Evolutionary conservation across 1,140 invertebrate genomes (phyloP).

Genomic region (Trichogramma pretiosum): DNA sequence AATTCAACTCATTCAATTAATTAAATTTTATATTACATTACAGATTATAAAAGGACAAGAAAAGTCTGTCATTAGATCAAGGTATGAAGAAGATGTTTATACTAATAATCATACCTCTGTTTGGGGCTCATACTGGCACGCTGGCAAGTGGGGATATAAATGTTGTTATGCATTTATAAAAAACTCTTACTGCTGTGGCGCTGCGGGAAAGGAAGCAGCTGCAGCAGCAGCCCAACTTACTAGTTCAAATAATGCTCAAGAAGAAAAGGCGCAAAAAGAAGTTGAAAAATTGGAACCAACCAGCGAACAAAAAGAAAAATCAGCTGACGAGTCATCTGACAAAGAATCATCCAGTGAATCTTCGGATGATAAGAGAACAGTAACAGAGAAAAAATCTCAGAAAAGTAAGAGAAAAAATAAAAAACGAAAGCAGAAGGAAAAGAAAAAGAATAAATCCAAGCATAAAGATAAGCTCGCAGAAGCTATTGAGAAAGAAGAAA

Average conservation of each 20-base stretch:
- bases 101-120: slow-evolving; percentile 89
- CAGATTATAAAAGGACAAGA: slow-evolving; percentile 72
- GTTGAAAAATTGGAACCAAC: slow-evolving; percentile 3
- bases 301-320: slow-evolving; percentile 16
- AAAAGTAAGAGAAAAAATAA: slow-evolving; percentile 47
- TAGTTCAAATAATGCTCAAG: not conserved
- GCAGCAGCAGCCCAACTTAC: slow-evolving; percentile 20
- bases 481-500: slow-evolving; percentile 61
- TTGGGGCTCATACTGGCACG: slow-evolving; percentile 92
- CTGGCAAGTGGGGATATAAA: slow-evolving; percentile 89
- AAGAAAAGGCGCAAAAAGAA: slow-evolving; percentile 13
- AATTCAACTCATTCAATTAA: not conserved
- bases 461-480: slow-evolving; percentile 42
- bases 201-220: slow-evolving; percentile 54
- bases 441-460: slow-evolving; percentile 59
- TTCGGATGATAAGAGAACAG: slow-evolving; percentile 27
- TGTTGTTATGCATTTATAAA: slow-evolving; percentile 94
- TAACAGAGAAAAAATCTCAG: slow-evolving; percentile 28
- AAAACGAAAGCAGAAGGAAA: slow-evolving; percentile 56
- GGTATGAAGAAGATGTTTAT: slow-evolving; percentile 92
- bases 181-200: slow-evolving; percentile 82
- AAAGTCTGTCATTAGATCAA: slow-evolving; percentile 73
- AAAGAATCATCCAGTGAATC: slow-evolving; percentile 28
- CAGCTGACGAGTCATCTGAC: slow-evolving; percentile 14
- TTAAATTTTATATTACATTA: slow-evolving; percentile 16